Base-by-base conservation (phyloP, 92 coral and sea anemone genomes). In the Porites divaricata region DNA sequence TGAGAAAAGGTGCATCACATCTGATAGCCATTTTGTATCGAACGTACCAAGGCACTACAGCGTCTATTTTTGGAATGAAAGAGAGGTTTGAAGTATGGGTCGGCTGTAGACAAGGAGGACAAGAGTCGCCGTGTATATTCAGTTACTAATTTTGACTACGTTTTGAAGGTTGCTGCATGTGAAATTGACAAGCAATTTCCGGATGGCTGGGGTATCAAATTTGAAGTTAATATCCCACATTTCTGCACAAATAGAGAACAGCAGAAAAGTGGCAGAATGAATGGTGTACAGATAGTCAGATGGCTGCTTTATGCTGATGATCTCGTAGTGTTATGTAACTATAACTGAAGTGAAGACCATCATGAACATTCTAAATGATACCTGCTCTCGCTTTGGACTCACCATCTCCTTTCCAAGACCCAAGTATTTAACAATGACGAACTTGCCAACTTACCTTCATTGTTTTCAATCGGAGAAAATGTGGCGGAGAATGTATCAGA, bases 81-180 rank as follows among this genome's bases (percentile, higher is more conserved):
- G 54, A 28, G 58, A 79, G 61, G 45, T 85, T 85, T 50, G 74
- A 53, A 9, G 79, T 85, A 41, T 54, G 61, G 72, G 67, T 79
- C 50, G 77, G 83, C 53, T 74, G 82, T 19, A 77, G 78, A 85
- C 85, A 85, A 66, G 76, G 85, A 49, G 78, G 89, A 52, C 48
- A 61, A 59, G 89, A 25, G 1, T 74, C 51, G 61, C 88, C 28
- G 1, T 25, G 28, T 25, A 25, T 25, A 25, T 25, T 25, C 28
- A 25, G 1, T 25, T 25, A 25, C 35, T 28, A 28, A 28, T 28
- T 28, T 28, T 2, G 35, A 28, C 3, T 28, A 28, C 35, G n/a
- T n/a, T 13, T 67, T 82, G 49, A 82, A 71, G 69, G 69, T 82
- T 56, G 89, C 77, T 67, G 77, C 85, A 12, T 73, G 71, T 78